Evolutionary conservation across 2,113 vertebrate species (phyloP), one percentile per base, ranked within the genome.

Genomic region (Gallinago paraguaiae): DNA sequence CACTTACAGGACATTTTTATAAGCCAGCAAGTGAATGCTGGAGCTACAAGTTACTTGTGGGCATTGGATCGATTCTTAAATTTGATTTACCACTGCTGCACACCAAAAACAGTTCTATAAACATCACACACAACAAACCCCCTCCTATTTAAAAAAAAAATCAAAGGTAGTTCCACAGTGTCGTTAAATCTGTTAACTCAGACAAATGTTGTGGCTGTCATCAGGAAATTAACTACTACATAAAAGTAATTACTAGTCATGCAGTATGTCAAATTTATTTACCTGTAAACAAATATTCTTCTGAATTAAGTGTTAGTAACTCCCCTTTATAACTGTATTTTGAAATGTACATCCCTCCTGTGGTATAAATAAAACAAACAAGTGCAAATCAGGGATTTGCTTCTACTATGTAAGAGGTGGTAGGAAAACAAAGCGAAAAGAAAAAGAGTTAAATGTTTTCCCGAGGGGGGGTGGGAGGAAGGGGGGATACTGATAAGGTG

Each of bases 281-380:
- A 97, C 89, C 86, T 96, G 93, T 93, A 96, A 95, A 96, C 93
- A 95, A 97, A 95, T 91, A 95, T 54, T 90, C 70, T 86, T 91
- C 90, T 88, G 94, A 76, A 95, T 94, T 95, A 94, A 95, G 91
- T 61, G 61, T 83, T 84, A 95, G 76, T 72, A 87, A 96, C 72
- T 93, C 77, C 74, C 87, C 83, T 89, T 93, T 90, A 88, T 89
- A 94, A 96, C 76, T 82, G 84, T 87, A 91, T 92, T 92, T 93
- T 91, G 48, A 84, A 96, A 94, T 14, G 78, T 79, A 91, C 68
- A 90, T 74, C 54, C 84, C 78, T 86, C 68, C 86, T 68, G 81
- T 27, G 22, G 50, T 39, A 89, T 37, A 90, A 95, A 86, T 87
- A 80, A 83, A 90, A 85, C 79, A 92, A 86, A 76, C 46, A 83